Conservation (phyloP, 2,888 invertebrate genomes). For the Netelia melanura region DNA sequence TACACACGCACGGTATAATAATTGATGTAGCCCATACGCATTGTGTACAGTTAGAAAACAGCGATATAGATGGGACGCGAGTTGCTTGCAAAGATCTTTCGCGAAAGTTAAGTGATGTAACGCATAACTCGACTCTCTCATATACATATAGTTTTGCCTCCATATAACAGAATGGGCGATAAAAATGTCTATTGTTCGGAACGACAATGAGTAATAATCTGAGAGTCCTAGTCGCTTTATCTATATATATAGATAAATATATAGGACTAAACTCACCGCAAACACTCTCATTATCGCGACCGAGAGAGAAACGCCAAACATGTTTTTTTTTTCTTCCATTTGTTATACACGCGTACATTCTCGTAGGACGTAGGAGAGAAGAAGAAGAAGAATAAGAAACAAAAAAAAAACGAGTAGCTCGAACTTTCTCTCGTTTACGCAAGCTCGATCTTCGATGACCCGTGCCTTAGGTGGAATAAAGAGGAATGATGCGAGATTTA, state of each 20-base stretch:
- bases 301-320: conserved; percentile 32
- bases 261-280: neutral
- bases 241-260: neutral
- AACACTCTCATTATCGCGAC: conserved; percentile 9
- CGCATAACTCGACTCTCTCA: conserved; percentile 56
- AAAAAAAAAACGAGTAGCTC: neutral
- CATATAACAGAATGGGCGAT: conserved; percentile 25
- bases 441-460: conserved; percentile 26
- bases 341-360: neutral
- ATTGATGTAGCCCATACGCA: conserved; percentile 67
- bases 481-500: neutral
- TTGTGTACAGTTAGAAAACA: conserved; percentile 58
- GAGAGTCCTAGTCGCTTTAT: conserved; percentile 14
- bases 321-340: conserved; percentile 29
- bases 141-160: conserved; percentile 3
- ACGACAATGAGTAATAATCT: conserved; percentile 57
- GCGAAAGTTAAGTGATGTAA: conserved; percentile 73
- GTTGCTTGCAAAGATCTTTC: conserved; percentile 45
- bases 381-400: neutral
- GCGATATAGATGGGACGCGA: conserved; percentile 33
- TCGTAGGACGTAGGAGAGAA: neutral
- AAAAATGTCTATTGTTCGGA: conserved; percentile 49
- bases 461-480: conserved; percentile 12
- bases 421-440: conserved; percentile 14
- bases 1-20: conserved; percentile 53